Evolutionary conservation across 2,113 vertebrate genomes (phyloP).

Genomic region (Tautogolabrus adspersus): DNA sequence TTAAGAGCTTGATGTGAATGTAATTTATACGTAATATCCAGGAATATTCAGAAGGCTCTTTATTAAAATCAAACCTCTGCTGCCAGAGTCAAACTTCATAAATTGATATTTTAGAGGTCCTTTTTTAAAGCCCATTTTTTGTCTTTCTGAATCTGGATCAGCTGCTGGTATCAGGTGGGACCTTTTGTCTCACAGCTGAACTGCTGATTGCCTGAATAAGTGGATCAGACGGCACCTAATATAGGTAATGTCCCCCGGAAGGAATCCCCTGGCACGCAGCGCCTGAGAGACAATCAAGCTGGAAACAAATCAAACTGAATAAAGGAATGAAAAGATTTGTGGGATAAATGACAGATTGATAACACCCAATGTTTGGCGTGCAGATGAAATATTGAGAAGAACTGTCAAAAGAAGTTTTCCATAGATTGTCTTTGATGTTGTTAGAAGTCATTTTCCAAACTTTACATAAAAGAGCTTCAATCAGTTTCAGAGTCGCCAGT

Average conservation of each 20-base stretch:
- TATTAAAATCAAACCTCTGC: too few relatives aligned
- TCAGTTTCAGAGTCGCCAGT: neutral
- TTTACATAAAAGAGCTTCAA: conserved; percentile 6
- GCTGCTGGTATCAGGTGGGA: conserved; percentile 64
- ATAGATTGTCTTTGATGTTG: conserved; percentile 9
- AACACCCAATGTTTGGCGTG: neutral
- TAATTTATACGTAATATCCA: too few relatives aligned
- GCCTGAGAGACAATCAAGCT: conserved; percentile 58
- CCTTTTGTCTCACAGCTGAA: conserved; percentile 55
- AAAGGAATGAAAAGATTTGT: conserved; percentile 29
- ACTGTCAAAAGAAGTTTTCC: conserved; percentile 17
- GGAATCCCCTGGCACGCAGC: conserved; percentile 52
- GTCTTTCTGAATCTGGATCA: conserved; percentile 67
- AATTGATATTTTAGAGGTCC: neutral
- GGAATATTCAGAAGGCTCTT: too few relatives aligned
- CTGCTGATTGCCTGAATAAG: conserved; percentile 76
- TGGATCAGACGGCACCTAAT: conserved; percentile 80
- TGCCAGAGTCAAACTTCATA: neutral
- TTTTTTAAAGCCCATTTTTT: conserved; percentile 14
- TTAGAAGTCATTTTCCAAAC: conserved; percentile 2
- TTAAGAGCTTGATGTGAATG: neutral
- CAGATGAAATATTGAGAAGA: conserved; percentile 15
- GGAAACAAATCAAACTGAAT: conserved; percentile 47
- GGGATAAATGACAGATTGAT: conserved; percentile 32
- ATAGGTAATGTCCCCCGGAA: conserved; percentile 67